Percentiles rank a stretch among this genome's conserved stretches.
phyloP scores from a whole-genome alignment of 1,140 invertebrate genomes.

The Hyles vespertilio region DNA sequence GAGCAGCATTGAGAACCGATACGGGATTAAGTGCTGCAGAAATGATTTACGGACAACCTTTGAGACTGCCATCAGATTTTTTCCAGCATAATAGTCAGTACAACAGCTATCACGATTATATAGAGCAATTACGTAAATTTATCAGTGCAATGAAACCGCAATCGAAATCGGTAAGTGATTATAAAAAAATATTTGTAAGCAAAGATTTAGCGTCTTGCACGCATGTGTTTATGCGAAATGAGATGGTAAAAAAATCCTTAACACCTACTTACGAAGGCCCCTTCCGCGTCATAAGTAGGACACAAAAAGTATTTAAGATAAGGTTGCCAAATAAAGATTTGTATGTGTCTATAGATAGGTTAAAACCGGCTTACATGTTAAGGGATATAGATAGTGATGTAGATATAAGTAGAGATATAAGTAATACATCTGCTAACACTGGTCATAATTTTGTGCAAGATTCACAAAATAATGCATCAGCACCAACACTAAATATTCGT shows the following conservation, averaged over 20 bases:
- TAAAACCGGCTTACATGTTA: slow-evolving; percentile 8
- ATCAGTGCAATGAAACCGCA: slow-evolving; percentile 10
- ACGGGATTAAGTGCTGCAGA: slow-evolving; percentile 15
- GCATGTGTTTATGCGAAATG: slow-evolving; percentile 18
- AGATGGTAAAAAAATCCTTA: slow-evolving; percentile 10
- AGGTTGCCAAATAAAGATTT: neutral
- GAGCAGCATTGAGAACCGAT: slow-evolving; percentile 15
- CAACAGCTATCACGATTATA: slow-evolving; percentile 7
- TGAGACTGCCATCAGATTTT: slow-evolving; percentile 23
- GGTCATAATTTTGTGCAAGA: too few relatives aligned
- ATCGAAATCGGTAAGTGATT: slow-evolving; percentile 2
- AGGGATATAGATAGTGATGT: neutral
- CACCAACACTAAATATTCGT: too few relatives aligned
- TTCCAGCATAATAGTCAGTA: slow-evolving; percentile 7
- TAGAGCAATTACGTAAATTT: slow-evolving; percentile 10
- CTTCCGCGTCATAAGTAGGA: slow-evolving; percentile 11
- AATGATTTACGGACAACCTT: slow-evolving; percentile 14
- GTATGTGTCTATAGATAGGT: slow-evolving; percentile 8
- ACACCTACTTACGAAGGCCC: slow-evolving; percentile 16
- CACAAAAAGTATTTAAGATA: slow-evolving; percentile 8
- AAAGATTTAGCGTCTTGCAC: slow-evolving; percentile 11
- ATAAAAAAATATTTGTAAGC: slow-evolving; percentile 16
- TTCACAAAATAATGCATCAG: too few relatives aligned
- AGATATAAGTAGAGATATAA: too few relatives aligned
- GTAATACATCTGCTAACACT: too few relatives aligned